These are phyloP conservation scores for Chaetogeoica ovagalla DNA, from an alignment of 2,888 invertebrate genomes.

Conservation along the genomic window DNA sequence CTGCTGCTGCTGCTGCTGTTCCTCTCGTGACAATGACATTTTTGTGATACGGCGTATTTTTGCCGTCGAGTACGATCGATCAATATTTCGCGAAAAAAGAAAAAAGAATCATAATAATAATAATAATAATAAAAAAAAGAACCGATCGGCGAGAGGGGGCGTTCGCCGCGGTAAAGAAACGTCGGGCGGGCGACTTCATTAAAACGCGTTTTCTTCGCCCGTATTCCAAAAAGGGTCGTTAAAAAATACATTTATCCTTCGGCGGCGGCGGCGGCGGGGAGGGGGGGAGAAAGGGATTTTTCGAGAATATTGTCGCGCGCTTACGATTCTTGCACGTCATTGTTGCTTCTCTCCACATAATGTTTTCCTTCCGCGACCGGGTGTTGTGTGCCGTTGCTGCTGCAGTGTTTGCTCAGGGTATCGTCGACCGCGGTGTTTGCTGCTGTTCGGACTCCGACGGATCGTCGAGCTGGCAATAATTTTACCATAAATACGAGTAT, in stretches of 20 bases:
- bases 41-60: slow-evolving; percentile 44
- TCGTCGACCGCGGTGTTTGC: too few species aligned
- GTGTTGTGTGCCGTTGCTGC: slow-evolving; percentile 9
- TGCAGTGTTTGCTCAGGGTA: too few species aligned
- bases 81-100: slow-evolving; percentile 33
- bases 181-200: slow-evolving; percentile 49
- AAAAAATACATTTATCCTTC: slow-evolving; percentile 47
- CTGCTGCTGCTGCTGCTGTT: too few species aligned
- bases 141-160: neutral
- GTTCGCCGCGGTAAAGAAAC: slow-evolving; percentile 6
- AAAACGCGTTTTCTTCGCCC: slow-evolving; percentile 41
- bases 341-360: slow-evolving; percentile 24
- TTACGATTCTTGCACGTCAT: slow-evolving; percentile 45
- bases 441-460: neutral
- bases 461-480: slow-evolving; percentile 49
- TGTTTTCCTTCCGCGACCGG: neutral
- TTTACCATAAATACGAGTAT: neutral
- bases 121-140: slow-evolving; percentile 17
- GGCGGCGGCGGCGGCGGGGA: too few species aligned
- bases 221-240: slow-evolving; percentile 42
- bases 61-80: slow-evolving; percentile 40
- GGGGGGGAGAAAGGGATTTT: too few species aligned
- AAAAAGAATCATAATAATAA: neutral
- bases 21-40: slow-evolving; percentile 40
- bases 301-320: slow-evolving; percentile 46